Evolutionary conservation across 2,113 vertebrate species (phyloP), one percentile per base, ranked within the genome.

Genomic region (Oplegnathus fasciatus): DNA sequence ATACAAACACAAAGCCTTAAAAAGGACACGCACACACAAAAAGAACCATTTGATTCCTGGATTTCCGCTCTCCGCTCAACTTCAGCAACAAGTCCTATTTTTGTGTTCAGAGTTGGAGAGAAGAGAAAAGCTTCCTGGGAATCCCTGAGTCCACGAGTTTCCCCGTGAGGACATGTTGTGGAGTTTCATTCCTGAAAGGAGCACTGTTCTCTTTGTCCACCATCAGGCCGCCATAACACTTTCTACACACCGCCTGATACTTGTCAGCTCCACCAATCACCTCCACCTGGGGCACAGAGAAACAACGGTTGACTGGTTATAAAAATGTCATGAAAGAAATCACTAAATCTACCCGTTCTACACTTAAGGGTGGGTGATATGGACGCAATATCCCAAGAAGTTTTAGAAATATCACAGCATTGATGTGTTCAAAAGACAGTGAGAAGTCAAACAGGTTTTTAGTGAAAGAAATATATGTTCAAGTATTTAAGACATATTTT

Each of bases 191-290:
- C 80, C 88, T 86, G 68, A 70, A 11, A 13, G 79, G 88, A 30
- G 55, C 54, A 0, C 89, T 0, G 32, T 99, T 98, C 94, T 99
- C 97, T 62, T 99, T 91, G 91, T 94, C 0, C 0, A 3, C 6
- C 83, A 0, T 28, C 61, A 96, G 95, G 58, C 84, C 74, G 42
- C 98, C 97, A 50, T 97, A 98, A 94, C 98, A 99, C 75, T 81
- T 88, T 22, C 98, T 93, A 84, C 98, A 99, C 75, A 96, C 97
- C 0, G 98, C 97, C 42, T 98, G 97, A 86, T 99, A 99, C 70
- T 97, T 99, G 90, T 99, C 98, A 0, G 97, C 95, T 8, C 98
- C 98, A 6, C 98, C 98, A 0, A 99, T 99, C 89, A 99, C 97
- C 83, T 99, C 98, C 4, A 99, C 97, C 98, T 99, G 69, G 1